Percentiles rank a stretch among this genome's conserved stretches.
Evolutionary conservation across 2,797 vertebrate genomes (phyloP).

Genomic region (Acanthiza pusilla): DNA sequence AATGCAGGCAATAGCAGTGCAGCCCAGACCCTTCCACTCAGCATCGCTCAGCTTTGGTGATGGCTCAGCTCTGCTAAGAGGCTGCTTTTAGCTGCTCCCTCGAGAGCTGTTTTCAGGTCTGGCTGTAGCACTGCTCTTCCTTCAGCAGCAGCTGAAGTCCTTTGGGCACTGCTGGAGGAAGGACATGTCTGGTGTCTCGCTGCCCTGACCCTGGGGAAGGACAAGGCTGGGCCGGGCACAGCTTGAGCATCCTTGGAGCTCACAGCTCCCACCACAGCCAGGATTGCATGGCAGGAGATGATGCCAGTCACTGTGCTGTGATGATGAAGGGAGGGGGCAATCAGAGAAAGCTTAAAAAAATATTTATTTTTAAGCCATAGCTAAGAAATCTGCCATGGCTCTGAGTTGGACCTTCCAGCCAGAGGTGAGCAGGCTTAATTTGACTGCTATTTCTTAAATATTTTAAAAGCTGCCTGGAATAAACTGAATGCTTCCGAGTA

Average conservation of each 20-base stretch:
- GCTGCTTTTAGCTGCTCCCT: neutral
- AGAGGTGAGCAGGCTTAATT: slow-evolving; percentile 25
- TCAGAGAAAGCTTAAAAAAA: neutral
- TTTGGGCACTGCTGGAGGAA: neutral
- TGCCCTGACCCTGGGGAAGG: neutral
- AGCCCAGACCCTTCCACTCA: neutral
- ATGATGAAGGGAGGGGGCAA: neutral
- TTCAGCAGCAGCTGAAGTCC: neutral
- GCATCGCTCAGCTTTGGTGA: neutral
- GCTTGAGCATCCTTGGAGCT: neutral
- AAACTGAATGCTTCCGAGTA: slow-evolving; percentile 59
- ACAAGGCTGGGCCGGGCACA: neutral
- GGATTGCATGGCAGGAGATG: neutral
- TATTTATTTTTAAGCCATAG: neutral
- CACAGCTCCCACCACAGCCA: neutral
- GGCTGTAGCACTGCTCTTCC: neutral
- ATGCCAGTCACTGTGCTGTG: neutral
- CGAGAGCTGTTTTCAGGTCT: neutral
- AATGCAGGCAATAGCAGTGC: neutral
- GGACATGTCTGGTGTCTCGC: neutral
- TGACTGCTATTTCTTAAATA: slow-evolving; percentile 59
- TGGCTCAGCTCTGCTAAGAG: neutral
- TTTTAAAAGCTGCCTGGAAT: slow-evolving; percentile 65
- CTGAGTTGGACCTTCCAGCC: neutral
- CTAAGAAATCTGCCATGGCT: neutral